Percentiles rank a stretch among this genome's conserved stretches.
These are phyloP conservation scores for Paramuricea clavata DNA, from an alignment of 92 coral and sea anemone genomes.

Conservation along the genomic window DNA sequence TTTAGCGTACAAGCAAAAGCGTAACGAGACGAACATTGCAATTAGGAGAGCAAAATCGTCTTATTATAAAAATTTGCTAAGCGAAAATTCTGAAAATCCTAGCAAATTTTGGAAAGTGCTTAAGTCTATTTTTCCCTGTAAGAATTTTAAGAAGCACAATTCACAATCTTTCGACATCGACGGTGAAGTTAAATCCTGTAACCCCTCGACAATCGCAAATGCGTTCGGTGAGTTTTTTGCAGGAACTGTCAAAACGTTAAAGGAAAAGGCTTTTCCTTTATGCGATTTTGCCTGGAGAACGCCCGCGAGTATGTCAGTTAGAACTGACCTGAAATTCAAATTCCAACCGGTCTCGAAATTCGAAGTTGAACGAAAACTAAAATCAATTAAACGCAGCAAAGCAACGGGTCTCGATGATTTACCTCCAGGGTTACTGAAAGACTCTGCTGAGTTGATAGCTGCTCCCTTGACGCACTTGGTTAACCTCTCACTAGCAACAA, in stretches of 20 bases:
- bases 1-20: constrained; percentile 22
- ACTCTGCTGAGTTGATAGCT: constrained; percentile 45
- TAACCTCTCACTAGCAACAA: constrained; percentile 31
- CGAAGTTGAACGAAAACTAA: constrained; percentile 10
- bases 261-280: constrained; percentile 24
- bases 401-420: constrained; percentile 49
- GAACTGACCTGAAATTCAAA: background rate
- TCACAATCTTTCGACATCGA: constrained; percentile 35
- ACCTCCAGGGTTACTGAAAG: constrained; percentile 39
- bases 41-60: constrained; percentile 31
- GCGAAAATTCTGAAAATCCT: constrained; percentile 3
- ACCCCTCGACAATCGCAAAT: no score
- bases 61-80: constrained; percentile 28
- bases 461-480: constrained; percentile 25
- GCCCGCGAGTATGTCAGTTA: background rate
- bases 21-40: constrained; percentile 18
- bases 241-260: background rate
- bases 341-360: constrained; percentile 8
- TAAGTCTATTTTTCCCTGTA: constrained; percentile 13
- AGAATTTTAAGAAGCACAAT: constrained; percentile 20
- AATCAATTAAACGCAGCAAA: constrained; percentile 36
- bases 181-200: no score
- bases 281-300: constrained; percentile 22
- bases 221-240: constrained; percentile 25
- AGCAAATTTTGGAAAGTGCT: constrained; percentile 25